Base-by-base conservation (phyloP, 92 coral and sea anemone genomes). In the Epizoanthus rinbou region DNA sequence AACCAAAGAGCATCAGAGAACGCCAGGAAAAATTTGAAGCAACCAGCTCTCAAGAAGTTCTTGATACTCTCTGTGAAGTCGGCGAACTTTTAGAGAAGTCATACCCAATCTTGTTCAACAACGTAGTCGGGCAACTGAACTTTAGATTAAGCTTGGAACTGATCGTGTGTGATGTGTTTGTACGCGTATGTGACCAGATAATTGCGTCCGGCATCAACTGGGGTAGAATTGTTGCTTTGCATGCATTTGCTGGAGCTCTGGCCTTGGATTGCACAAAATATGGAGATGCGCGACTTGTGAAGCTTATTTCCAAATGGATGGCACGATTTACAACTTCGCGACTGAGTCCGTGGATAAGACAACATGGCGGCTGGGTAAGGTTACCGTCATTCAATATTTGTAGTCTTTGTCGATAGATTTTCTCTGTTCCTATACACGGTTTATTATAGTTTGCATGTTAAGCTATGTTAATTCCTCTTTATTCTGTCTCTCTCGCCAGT, bases 351-450 rank as follows among this genome's bases (percentile, higher is more conserved):
- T 97, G 99, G 99, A 90, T 97, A 41, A 79, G 91, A 57, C 87
- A 92, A 47, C 82, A 97, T 79, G 99, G 99, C 0, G 99, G 98
- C 56, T 97, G 99, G 99, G 99, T 97, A 85, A 28, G 76, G 95
- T 2, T 19, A 47, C 3, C 54, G 13, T 47, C 14, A 0, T 11
- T 47, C 15, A 8, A 47, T 47, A 47, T 47, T 47, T 8, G 54
- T 47, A 47, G 54, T 11, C 14, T 47, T 47, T 10, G 11, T 47
- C 54, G 14, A 15, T 47, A 47, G 43, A 1, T 2, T 47, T 9
- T 47, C 54, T 47, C 54, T 7, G 54, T 47, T 37, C 43, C 0
- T 6, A 3, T 37, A 37, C 43, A 37, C 3, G 43, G 43, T 37
- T 6, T 37, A 37, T 37, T 37, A 0, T 37, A 37, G 43, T 37